phyloP scores from a whole-genome alignment of 2,888 invertebrate genomes.

The Pseudolycoriella hygida region DNA sequence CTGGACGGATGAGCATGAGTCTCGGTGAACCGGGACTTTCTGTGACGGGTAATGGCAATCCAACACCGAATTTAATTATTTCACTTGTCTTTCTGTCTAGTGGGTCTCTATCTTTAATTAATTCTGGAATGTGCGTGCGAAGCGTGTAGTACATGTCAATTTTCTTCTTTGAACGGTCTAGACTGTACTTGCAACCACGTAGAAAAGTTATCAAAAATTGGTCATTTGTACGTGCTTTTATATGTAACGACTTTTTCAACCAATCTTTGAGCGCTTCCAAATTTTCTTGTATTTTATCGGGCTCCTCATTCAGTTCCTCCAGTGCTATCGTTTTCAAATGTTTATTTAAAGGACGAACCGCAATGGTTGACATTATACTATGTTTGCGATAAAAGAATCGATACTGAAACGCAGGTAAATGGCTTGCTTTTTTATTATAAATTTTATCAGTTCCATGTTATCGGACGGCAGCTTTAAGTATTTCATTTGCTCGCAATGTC shows the following conservation, averaged over 20 bases:
- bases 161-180: slow-evolving; percentile 30
- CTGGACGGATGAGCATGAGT: slow-evolving; percentile 29
- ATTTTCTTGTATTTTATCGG: slow-evolving; percentile 21
- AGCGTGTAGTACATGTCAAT: slow-evolving; percentile 33
- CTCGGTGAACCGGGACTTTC: slow-evolving; percentile 25
- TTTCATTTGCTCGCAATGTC: no score
- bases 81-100: slow-evolving; percentile 9
- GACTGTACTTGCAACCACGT: slow-evolving; percentile 30
- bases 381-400: no score
- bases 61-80: slow-evolving; percentile 14
- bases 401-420: no score
- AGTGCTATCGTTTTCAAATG: slow-evolving; percentile 15
- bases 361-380: no score
- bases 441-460: no score
- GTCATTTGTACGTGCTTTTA: slow-evolving; percentile 22
- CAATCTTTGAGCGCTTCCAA: slow-evolving; percentile 27
- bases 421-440: no score
- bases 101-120: slow-evolving; percentile 21
- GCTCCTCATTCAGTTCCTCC: slow-evolving; percentile 28
- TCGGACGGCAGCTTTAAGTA: no score
- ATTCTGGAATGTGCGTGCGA: slow-evolving; percentile 33
- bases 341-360: no score
- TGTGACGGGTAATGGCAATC: slow-evolving; percentile 15
- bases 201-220: slow-evolving; percentile 29
- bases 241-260: slow-evolving; percentile 28